Evolutionary conservation across 2,888 invertebrate genomes (phyloP).

Genomic region (Priapulus caudatus): DNA sequence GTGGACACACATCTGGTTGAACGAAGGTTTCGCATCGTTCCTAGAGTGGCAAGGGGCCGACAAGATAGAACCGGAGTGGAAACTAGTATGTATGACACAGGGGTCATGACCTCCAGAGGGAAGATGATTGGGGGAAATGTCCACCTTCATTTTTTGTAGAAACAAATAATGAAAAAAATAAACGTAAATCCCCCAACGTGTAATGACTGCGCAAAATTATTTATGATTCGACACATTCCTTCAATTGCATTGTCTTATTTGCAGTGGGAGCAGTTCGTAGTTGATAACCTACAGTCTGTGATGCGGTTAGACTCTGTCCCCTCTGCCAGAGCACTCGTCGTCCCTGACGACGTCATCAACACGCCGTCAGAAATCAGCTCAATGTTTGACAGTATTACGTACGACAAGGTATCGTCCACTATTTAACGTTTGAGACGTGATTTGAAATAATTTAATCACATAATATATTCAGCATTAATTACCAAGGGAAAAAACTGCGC

Average conservation of each 20-base stretch:
- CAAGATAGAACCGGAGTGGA: neutral
- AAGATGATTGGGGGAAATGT: no score
- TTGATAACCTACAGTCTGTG: neutral
- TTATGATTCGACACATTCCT: no score
- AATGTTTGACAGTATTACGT: neutral
- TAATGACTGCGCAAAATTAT: no score
- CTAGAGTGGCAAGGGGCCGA: conserved; percentile 16
- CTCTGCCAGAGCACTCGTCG: neutral
- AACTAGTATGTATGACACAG: neutral
- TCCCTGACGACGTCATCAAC: neutral
- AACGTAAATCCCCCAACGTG: no score
- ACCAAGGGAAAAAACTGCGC: no score
- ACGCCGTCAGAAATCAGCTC: neutral
- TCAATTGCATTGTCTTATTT: no score
- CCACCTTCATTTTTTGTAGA: no score
- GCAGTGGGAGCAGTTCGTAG: neutral
- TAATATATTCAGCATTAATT: no score
- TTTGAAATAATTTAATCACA: no score
- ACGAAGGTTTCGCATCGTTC: conserved; percentile 25
- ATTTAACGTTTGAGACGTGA: no score
- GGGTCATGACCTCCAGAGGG: no score
- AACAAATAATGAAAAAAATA: no score
- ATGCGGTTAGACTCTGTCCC: neutral
- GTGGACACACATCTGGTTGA: conserved; percentile 25
- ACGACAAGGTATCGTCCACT: neutral